Conservation (phyloP, 1,140 invertebrate species). For the Cydia fagiglandana region DNA sequence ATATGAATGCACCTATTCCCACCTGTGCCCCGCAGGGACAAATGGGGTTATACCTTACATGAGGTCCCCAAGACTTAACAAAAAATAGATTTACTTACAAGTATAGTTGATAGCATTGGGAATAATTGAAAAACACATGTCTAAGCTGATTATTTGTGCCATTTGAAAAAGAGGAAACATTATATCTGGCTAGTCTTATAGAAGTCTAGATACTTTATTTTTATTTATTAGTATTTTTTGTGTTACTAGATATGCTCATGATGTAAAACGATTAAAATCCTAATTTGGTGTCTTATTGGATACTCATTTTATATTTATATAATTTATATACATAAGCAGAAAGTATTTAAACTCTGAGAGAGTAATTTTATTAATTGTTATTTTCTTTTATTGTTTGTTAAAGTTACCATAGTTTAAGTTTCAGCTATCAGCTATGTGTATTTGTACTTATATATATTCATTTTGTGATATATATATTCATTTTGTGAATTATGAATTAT, state of each 20-base stretch:
- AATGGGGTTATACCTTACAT: no score
- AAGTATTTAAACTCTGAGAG: not conserved
- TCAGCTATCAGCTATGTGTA: not conserved
- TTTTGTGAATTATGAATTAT: no score
- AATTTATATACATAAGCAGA: not conserved
- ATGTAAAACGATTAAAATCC: not conserved
- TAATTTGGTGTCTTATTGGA: not conserved
- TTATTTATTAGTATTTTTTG: not conserved
- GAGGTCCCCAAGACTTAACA: no score
- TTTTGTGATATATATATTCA: no score
- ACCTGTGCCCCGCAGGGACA: no score
- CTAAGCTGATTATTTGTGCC: no score
- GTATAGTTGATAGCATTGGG: no score
- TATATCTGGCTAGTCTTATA: not conserved
- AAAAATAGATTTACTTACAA: no score
- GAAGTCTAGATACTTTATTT: not conserved
- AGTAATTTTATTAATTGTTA: not conserved
- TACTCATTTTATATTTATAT: not conserved
- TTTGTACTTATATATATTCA: not conserved
- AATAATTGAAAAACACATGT: no score
- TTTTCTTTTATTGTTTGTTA: not conserved
- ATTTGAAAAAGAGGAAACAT: not conserved
- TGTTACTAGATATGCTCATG: not conserved
- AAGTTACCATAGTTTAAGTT: not conserved
- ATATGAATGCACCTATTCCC: no score